phyloP scores from a whole-genome alignment of 2,888 invertebrate species.

The Allophyes oxyacanthae region DNA sequence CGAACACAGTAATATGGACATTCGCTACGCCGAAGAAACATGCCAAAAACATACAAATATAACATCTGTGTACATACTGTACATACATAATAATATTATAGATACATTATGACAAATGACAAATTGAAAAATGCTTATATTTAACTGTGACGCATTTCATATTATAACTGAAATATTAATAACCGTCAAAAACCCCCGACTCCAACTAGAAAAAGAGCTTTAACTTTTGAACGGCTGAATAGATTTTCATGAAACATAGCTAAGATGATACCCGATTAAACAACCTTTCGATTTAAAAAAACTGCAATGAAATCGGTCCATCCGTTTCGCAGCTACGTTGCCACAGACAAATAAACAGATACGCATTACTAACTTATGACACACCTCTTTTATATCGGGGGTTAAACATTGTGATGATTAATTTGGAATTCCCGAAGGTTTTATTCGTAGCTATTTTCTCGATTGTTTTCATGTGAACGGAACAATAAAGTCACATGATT shows the following conservation, averaged over 20 bases:
- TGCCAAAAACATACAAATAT: conserved; percentile 9
- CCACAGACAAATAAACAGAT: too few relatives aligned
- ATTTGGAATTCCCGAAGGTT: conserved; percentile 3
- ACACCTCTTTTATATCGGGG: too few relatives aligned
- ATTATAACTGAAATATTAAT: conserved; percentile 10
- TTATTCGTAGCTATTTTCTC: not conserved
- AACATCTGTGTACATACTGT: conserved; percentile 30
- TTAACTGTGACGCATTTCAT: conserved; percentile 4
- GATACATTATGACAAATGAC: conserved; percentile 3
- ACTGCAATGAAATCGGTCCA: too few relatives aligned
- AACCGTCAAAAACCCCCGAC: too few relatives aligned
- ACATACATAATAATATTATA: conserved; percentile 10
- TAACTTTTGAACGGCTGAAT: too few relatives aligned
- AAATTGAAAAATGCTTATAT: conserved; percentile 3
- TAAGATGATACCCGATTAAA: too few relatives aligned
- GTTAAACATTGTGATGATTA: conserved; percentile 13
- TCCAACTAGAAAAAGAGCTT: too few relatives aligned
- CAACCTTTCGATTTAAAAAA: too few relatives aligned
- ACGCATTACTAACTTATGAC: too few relatives aligned
- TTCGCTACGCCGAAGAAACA: conserved; percentile 32
- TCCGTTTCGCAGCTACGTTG: too few relatives aligned
- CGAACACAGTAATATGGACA: conserved; percentile 17
- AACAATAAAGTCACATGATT: not conserved
- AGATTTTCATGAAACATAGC: too few relatives aligned
- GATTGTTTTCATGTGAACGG: not conserved